Base-by-base conservation (phyloP, 2,113 vertebrate species). In the Dromiciops gliroides region DNA sequence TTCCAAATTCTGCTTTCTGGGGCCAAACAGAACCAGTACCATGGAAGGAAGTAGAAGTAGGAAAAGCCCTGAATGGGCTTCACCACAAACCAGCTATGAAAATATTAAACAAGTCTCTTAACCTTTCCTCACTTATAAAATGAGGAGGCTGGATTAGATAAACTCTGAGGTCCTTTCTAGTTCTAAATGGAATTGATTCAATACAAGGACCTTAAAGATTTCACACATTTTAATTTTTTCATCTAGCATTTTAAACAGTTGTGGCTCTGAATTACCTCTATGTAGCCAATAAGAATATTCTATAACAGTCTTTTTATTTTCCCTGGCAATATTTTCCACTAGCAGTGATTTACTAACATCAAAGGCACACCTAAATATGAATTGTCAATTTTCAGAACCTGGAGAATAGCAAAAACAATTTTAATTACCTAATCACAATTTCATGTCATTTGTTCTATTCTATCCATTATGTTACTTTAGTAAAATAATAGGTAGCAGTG, bases 331-430 rank as follows among this genome's bases (percentile, higher is more conserved):
- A 83, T n/a, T n/a, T n/a, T n/a, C 23, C 44, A 44, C 67, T 83
- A 83, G 67, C 50, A 90, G 51, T n/a, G 50, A 51, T 90, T 90
- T n/a, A 90, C 37, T 90, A 92, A 51, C 49, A 91, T 50, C 0
- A 95, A 88, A 2, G 48, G 19, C 96, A 50, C 47, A 95, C 95
- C 92, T 48, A 91, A 95, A 91, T 91, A 93, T 47, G 49, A 97
- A 56, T 89, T 67, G 89, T 83, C 91, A 96, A 28, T 60, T 96
- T 83, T 83, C 67, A 83, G n/a, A 6, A 44, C 7, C n/a, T 83
- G 7, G 67, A 44, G 67, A 83, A 83, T 44, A 83, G n/a, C 23
- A n/a, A 83, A 83, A 83, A 83, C 67, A 83, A 44, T 83, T 83
- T 83, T 83, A 83, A 83, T 83, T 83, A 83, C n/a, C n/a, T 44